A percentile compares a stretch with the other conserved stretches of the same genome.
phyloP scores from a whole-genome alignment of 2,888 invertebrate species.

The Chloroclysta siterata region DNA sequence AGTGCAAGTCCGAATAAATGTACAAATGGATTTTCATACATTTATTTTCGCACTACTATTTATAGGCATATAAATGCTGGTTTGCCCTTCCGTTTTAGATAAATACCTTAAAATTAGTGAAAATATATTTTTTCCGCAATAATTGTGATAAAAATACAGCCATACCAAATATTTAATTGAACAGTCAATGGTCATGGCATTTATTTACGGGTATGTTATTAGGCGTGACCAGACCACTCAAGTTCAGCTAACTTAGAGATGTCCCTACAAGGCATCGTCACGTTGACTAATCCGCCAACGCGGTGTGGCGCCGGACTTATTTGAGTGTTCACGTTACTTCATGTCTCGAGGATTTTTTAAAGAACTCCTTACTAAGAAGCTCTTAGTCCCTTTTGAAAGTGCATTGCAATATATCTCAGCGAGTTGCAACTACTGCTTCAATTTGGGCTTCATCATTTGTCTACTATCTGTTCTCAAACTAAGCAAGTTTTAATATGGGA shows the following conservation, averaged over 20 bases:
- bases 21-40: no score
- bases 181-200: not conserved
- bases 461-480: no score
- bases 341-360: conserved; percentile 6
- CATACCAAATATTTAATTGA: not conserved
- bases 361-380: not conserved
- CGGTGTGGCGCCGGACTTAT: conserved; percentile 20
- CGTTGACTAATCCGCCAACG: conserved; percentile 26
- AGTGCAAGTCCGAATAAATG: no score
- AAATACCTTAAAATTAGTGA: no score
- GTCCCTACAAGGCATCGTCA: conserved; percentile 16
- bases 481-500: no score
- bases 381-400: not conserved
- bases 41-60: no score
- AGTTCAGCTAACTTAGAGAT: conserved; percentile 12
- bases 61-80: no score
- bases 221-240: conserved; percentile 22
- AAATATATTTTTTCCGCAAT: not conserved
- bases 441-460: no score
- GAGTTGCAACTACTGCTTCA: no score
- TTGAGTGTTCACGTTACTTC: conserved; percentile 12
- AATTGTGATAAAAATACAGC: not conserved
- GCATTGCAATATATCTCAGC: no score
- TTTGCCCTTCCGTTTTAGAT: no score
- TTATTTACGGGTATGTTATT: conserved; percentile 9